Base-by-base conservation (phyloP, 1,140 invertebrate genomes). In the Achatina immaculata region DNA sequence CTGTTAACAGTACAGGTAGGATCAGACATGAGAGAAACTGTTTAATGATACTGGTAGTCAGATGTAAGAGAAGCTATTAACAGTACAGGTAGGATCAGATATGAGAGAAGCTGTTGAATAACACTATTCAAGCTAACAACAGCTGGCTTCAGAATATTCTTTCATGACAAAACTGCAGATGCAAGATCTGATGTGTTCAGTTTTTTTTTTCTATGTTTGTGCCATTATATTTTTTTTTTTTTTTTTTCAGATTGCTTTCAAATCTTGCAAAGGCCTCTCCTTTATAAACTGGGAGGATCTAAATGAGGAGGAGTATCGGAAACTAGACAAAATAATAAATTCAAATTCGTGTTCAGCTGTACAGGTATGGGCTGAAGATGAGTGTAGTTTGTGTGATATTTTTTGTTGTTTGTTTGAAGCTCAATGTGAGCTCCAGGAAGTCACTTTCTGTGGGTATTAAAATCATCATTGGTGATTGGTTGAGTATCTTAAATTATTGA, bases 261-360 rank as follows among this genome's bases (percentile, higher is more conserved):
- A 38, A 40, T 38, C 55, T 34, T 55, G 9, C 19, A 51, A 62
- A 65, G 74, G 74, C 21, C 51, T 76, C 38, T 76, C 74, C 16
- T 76, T 76, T 65, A 76, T 76, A 58, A n/a, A 76, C 42, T 76
- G 74, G 74, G 74, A 62, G 1, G 74, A 42, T 36, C 74, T 76
- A 0, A 65, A 31, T 76, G 74, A 62, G 34, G 74, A 76, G 31
- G 74, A 76, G 24, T 76, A 45, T 62, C 48, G 38, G 21, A 62
- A 76, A 43, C n/a, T 76, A 34, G 55, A 76, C 21, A 76, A 31
- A 40, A 76, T 76, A 45, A 58, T 76, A 16, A 76, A 76, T 43
- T 40, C 48, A 38, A 7, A 42, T 21, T 62, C 74, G 19, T 76
- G 74, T 31, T 38, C 55, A 6, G 74, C 51, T 11, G 74, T 76